These are phyloP conservation scores for Lophura nycthemera DNA, from an alignment of 2,113 vertebrate species.

Conservation along the genomic window DNA sequence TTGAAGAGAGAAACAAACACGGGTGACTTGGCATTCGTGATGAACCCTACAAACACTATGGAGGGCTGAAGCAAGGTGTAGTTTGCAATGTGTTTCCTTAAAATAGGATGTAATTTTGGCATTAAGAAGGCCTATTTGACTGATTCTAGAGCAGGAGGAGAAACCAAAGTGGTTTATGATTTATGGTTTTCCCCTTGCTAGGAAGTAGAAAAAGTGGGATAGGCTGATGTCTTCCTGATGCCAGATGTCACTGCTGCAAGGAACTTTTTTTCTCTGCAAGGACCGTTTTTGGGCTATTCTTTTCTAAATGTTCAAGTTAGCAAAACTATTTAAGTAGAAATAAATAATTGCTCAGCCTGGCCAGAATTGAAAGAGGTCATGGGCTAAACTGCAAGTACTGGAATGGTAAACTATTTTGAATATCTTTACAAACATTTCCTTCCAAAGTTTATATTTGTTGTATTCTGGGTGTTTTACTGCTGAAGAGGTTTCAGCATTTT, in stretches of 20 bases:
- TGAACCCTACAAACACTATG: background rate
- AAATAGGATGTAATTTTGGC: background rate
- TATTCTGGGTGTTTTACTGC: background rate
- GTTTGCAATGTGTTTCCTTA: background rate
- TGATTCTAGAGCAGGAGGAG: background rate
- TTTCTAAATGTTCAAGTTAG: background rate
- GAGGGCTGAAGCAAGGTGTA: background rate
- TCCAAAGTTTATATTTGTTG: background rate
- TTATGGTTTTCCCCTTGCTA: background rate
- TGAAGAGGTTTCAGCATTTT: constrained; percentile 38
- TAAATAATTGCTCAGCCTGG: constrained; percentile 13
- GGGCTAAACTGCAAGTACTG: background rate
- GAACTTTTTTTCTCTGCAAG: background rate
- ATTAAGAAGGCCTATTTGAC: background rate
- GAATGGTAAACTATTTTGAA: constrained; percentile 15
- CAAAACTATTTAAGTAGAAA: constrained; percentile 20
- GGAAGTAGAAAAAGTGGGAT: background rate
- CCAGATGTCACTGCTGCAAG: background rate
- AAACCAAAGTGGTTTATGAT: background rate
- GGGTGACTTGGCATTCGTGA: background rate
- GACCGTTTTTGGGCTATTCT: background rate
- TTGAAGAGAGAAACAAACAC: background rate
- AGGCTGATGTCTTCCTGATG: background rate
- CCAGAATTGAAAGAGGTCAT: background rate
- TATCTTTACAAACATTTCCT: constrained; percentile 26